A percentile compares a stretch with the other conserved stretches of the same genome.
phyloP scores from a whole-genome alignment of 2,888 invertebrate species.

The Cyclophora punctaria region DNA sequence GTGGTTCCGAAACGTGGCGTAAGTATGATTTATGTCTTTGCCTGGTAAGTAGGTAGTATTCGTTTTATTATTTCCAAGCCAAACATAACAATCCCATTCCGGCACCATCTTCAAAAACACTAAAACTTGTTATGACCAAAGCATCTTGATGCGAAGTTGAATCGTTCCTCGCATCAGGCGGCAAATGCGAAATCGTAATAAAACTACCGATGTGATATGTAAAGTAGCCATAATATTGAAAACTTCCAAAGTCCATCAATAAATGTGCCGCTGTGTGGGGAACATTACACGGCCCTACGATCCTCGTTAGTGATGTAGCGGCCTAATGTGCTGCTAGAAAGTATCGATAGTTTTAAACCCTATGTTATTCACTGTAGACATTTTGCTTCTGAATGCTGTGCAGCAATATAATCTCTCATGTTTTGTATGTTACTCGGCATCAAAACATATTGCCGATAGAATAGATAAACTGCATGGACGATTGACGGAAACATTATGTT shows the following conservation, averaged over 20 bases:
- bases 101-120: slow-evolving; percentile 13
- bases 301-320: slow-evolving; percentile 6
- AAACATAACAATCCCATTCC: neutral
- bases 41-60: too few relatives aligned
- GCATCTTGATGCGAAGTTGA: slow-evolving; percentile 33
- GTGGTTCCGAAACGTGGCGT: too few relatives aligned
- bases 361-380: too few relatives aligned
- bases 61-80: too few relatives aligned
- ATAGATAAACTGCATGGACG: too few relatives aligned
- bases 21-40: too few relatives aligned
- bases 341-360: slow-evolving; percentile 3
- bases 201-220: slow-evolving; percentile 69
- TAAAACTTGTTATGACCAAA: slow-evolving; percentile 26
- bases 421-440: too few relatives aligned
- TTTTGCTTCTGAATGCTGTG: too few relatives aligned
- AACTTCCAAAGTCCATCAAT: slow-evolving; percentile 75
- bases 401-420: too few relatives aligned
- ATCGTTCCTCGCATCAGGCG: slow-evolving; percentile 64
- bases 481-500: too few relatives aligned
- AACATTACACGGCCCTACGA: slow-evolving; percentile 29
- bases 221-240: slow-evolving; percentile 74
- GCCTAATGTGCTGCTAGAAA: neutral
- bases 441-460: too few relatives aligned
- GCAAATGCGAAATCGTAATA: slow-evolving; percentile 75
- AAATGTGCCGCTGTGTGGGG: slow-evolving; percentile 67